Base-by-base conservation (phyloP, 2,113 vertebrate genomes). In the Semnornis frantzii region DNA sequence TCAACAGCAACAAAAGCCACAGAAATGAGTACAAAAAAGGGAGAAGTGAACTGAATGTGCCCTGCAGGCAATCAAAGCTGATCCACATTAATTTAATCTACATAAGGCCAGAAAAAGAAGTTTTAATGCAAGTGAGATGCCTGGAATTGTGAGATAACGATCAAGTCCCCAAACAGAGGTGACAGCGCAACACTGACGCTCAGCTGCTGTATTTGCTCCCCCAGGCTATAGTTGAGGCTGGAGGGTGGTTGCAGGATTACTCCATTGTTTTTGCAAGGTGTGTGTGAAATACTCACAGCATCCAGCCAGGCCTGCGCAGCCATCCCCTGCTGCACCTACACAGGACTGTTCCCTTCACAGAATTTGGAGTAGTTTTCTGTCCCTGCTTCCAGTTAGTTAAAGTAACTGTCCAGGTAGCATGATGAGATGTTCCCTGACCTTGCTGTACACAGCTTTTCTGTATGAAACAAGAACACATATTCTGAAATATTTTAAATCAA, bases 271-370 rank as follows among this genome's bases (percentile, higher is more conserved):
- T 2, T 31, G 78, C 5, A 4, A 7, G 21, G 46, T 1, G 57
- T 37, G 6, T 0, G 7, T 3, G 55, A 11, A 4, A 31, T 25
- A 5, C 55, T 27, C 25, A 2, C 0, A 2, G 39, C 55, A 54
- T 7, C 23, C 50, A 52, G 2, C 15, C 2, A 3, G 3, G 3
- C 17, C 2, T 0, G 2, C 28, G 4, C 52, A 1, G 13, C 39
- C 18, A 2, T 3, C 31, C 57, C 62, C 58, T 4, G 9, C 37
- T 3, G 48, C 65, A 25, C 37, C 34, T 5, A 3, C 66, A 2
- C 3, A 23, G 0, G 17, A 21, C 62, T 16, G 15, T 1, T 58
- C 60, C 54, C n/a, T 20, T 39, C 1, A 2, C 62, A 4, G 52
- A 37, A 16, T 15, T 37, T 31, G 1, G 7, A 33, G 5, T 8